A percentile compares a stretch with the other conserved stretches of the same genome.
Evolutionary conservation across 1,140 invertebrate species (phyloP).

Genomic region (Bradysia coprophila): DNA sequence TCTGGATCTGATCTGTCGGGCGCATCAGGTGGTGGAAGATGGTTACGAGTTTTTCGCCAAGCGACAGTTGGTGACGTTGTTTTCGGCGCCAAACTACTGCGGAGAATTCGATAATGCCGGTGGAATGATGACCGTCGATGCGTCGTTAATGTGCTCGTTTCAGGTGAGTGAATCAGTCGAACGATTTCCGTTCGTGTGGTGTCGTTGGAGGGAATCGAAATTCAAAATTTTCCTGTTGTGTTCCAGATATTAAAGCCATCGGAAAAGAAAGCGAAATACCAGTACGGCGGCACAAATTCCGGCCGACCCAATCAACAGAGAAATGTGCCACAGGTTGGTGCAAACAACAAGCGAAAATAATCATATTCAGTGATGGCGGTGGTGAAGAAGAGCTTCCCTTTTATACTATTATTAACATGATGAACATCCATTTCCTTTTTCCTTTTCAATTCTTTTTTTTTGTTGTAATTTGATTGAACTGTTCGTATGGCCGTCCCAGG

Average conservation of each 20-base stretch:
- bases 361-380: too few relatives aligned
- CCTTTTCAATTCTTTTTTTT: too few relatives aligned
- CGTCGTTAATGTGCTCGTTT: conserved; percentile 97
- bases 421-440: too few relatives aligned
- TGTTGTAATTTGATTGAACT: too few relatives aligned
- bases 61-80: conserved; percentile 80
- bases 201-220: neutral
- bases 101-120: conserved; percentile 84
- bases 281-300: conserved; percentile 73
- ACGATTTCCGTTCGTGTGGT: neutral
- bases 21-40: conserved; percentile 83
- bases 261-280: conserved; percentile 98
- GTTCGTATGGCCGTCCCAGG: too few relatives aligned
- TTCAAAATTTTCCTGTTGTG: too few relatives aligned
- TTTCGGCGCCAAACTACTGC: conserved; percentile 75
- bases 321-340: conserved; percentile 35
- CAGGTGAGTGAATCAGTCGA: conserved; percentile 23
- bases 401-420: too few relatives aligned
- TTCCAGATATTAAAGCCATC: conserved; percentile 92
- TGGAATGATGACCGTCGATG: conserved; percentile 99
- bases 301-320: conserved; percentile 77
- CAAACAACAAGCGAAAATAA: conserved; percentile 60
- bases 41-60: conserved; percentile 86
- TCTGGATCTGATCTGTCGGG: conserved; percentile 74
- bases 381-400: too few relatives aligned